Evolutionary conservation across 2,113 vertebrate species (phyloP).

Genomic region (Eolophus roseicapilla): DNA sequence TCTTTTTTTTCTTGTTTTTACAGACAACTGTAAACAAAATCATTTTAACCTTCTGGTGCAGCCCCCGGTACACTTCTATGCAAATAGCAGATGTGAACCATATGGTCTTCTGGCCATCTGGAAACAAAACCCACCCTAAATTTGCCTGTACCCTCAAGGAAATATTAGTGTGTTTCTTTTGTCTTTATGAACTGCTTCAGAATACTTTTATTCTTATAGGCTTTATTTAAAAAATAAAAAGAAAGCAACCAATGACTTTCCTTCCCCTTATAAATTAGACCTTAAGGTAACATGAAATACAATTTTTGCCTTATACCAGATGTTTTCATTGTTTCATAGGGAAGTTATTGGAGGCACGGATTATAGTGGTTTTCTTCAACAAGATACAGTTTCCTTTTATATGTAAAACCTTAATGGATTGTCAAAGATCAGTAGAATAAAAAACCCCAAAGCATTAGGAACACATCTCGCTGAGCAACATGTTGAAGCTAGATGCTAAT

Average conservation of each 20-base stretch:
- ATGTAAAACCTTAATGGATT: slow-evolving; percentile 29
- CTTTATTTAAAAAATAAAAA: neutral
- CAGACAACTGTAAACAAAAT: neutral
- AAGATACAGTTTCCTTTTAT: slow-evolving; percentile 35
- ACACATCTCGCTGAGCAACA: neutral
- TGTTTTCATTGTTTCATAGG: slow-evolving; percentile 27
- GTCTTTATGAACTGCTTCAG: slow-evolving; percentile 33
- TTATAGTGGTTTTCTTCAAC: slow-evolving; percentile 22
- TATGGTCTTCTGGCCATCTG: neutral
- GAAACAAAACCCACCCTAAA: neutral
- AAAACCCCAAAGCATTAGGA: neutral
- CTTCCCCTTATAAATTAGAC: slow-evolving; percentile 25
- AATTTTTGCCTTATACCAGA: slow-evolving; percentile 16
- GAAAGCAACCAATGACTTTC: slow-evolving; percentile 15
- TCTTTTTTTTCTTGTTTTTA: neutral
- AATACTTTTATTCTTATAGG: neutral
- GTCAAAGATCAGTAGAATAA: slow-evolving; percentile 8
- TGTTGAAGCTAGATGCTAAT: neutral
- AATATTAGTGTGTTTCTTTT: neutral
- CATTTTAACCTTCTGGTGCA: neutral
- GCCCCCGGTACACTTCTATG: neutral
- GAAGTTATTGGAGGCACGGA: neutral
- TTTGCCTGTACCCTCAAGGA: neutral
- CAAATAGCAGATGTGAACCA: slow-evolving; percentile 32
- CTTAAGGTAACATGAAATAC: slow-evolving; percentile 56